phyloP scores from a whole-genome alignment of 2,888 invertebrate species.

The Petrolisthes manimaculis region DNA sequence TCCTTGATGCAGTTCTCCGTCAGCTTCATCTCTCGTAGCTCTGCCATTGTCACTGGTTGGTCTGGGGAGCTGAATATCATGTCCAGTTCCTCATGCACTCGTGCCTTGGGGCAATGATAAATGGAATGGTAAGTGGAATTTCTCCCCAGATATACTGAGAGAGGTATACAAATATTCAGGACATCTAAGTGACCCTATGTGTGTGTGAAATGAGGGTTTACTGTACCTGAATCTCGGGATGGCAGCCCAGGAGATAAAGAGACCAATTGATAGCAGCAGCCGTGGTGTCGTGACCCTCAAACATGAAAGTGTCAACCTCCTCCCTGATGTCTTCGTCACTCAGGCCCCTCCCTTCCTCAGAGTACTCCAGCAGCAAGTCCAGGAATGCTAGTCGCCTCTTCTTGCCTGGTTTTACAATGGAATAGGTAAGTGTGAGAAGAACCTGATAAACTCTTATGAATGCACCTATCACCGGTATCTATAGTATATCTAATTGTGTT shows the following conservation, averaged over 20 bases:
- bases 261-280: conserved; percentile 90
- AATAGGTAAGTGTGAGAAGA: not conserved
- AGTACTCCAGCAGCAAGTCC: conserved; percentile 88
- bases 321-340: conserved; percentile 70
- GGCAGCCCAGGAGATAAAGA: conserved; percentile 83
- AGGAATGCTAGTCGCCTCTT: conserved; percentile 89
- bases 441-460: not conserved
- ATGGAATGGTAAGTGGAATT: not conserved
- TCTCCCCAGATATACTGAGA: not conserved
- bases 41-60: conserved; percentile 45
- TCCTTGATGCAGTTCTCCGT: conserved; percentile 71
- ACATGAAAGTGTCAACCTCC: conserved; percentile 73
- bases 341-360: conserved; percentile 76
- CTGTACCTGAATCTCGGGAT: conserved; percentile 80
- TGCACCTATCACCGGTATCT: too few relatives aligned
- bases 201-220: not conserved
- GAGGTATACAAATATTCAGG: not conserved
- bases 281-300: conserved; percentile 86
- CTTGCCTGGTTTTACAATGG: conserved; percentile 36
- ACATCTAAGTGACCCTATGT: not conserved
- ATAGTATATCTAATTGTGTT: too few relatives aligned
- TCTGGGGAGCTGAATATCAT: conserved; percentile 71
- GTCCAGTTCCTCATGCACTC: conserved; percentile 72
- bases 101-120: conserved; percentile 70
- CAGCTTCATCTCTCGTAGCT: conserved; percentile 68